Conservation (phyloP, 2,113 vertebrate species). For the Cynoglossus semilaevis region DNA sequence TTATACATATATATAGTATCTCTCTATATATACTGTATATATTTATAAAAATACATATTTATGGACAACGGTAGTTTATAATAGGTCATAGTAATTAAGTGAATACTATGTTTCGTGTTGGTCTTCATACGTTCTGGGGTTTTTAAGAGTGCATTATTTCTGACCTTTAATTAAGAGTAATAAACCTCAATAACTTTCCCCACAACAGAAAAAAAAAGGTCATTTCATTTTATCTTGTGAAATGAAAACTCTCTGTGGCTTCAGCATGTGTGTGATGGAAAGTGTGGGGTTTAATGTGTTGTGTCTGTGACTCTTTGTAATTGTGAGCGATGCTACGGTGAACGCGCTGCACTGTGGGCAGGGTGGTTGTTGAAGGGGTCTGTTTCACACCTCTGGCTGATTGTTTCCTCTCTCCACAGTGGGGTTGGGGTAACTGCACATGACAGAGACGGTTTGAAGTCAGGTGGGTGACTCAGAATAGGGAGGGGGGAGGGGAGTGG, state of each 20-base stretch:
- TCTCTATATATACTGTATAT: no score
- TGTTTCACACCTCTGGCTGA: constrained; percentile 10
- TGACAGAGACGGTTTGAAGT: constrained; percentile 1
- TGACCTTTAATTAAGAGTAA: no score
- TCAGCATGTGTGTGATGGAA: constrained; percentile 28
- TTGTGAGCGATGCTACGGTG: constrained; percentile 2
- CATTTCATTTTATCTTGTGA: neutral
- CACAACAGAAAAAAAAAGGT: no score
- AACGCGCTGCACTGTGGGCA: constrained; percentile 25
- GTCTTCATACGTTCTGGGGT: no score
- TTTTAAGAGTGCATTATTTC: no score
- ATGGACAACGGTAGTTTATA: no score
- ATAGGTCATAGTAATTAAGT: no score
- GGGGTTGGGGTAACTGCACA: constrained; percentile 1
- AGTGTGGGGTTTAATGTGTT: constrained; percentile 1
- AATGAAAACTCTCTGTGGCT: constrained; percentile 21
- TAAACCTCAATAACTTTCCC: neutral
- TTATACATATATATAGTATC: no score
- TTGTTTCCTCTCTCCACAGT: constrained; percentile 37
- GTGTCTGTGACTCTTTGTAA: neutral
- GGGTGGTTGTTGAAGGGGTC: constrained; percentile 26
- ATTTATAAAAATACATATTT: no score
- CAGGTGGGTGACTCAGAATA: neutral
- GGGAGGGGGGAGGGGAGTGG: no score
- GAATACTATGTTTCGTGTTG: no score